phyloP scores from a whole-genome alignment of 2,113 vertebrate species.

The Hystrix cristata region DNA sequence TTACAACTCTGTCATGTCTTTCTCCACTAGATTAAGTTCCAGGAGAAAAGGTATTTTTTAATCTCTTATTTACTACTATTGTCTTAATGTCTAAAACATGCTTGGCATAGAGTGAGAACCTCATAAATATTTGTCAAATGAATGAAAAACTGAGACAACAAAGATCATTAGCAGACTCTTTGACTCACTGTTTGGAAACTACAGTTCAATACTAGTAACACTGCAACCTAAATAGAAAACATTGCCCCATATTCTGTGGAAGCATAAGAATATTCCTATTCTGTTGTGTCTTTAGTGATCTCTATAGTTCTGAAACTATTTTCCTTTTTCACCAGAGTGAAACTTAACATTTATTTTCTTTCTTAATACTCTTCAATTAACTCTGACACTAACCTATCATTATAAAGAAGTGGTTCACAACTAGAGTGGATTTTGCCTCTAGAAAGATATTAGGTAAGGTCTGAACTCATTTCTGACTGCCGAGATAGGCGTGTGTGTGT shows the following conservation, averaged over 20 bases:
- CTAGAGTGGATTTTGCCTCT: not conserved
- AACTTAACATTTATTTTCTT: not conserved
- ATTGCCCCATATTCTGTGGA: not conserved
- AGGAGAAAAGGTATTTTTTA: not conserved
- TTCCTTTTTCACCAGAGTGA: not conserved
- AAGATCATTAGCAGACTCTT: not conserved
- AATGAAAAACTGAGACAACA: not conserved
- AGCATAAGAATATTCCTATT: not conserved
- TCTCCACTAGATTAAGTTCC: not conserved
- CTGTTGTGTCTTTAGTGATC: not conserved
- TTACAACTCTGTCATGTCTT: not conserved
- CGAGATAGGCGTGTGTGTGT: not conserved
- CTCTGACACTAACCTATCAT: not conserved
- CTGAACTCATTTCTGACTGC: not conserved
- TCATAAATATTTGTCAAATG: conserved; percentile 5
- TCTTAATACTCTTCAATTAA: not conserved
- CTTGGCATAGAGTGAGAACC: not conserved
- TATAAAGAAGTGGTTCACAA: not conserved
- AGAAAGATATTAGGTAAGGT: not conserved
- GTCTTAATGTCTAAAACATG: not conserved
- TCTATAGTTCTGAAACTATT: not conserved
- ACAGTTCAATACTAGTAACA: not conserved
- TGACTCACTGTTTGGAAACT: not conserved
- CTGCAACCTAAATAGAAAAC: not conserved
- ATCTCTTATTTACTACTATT: not conserved